Evolutionary conservation across 2,113 vertebrate species (phyloP).

Genomic region (Nanorana parkeri): DNA sequence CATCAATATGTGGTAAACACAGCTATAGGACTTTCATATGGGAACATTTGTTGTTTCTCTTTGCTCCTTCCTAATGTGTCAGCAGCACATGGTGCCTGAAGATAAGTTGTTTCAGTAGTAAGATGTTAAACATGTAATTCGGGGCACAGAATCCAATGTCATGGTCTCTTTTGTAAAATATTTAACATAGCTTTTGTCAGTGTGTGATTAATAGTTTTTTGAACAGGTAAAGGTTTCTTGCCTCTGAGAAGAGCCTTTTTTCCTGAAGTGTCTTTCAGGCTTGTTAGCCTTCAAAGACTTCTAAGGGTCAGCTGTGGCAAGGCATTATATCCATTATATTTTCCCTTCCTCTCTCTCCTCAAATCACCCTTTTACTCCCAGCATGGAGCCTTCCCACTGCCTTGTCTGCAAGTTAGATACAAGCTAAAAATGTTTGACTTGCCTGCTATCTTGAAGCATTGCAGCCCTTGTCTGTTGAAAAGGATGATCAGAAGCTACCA

Average conservation of each 20-base stretch:
- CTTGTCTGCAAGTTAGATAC: constrained; percentile 35
- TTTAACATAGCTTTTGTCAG: constrained; percentile 50
- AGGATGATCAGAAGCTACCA: neutral
- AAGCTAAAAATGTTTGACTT: constrained; percentile 32
- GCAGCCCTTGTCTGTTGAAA: neutral
- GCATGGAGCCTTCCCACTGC: constrained; percentile 43
- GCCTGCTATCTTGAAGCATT: constrained; percentile 36
- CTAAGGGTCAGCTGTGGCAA: constrained; percentile 47
- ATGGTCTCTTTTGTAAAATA: constrained; percentile 38
- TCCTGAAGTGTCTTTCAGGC: constrained; percentile 48
- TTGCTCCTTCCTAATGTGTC: neutral
- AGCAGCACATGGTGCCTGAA: constrained; percentile 44
- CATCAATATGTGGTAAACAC: neutral
- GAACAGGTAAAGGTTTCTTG: constrained; percentile 46
- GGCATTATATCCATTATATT: constrained; percentile 52
- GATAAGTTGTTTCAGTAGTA: constrained; percentile 62
- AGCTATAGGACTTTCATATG: neutral
- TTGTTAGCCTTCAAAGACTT: constrained; percentile 57
- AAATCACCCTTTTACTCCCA: constrained; percentile 45
- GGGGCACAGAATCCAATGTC: constrained; percentile 37
- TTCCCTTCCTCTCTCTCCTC: constrained; percentile 42
- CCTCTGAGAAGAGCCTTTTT: constrained; percentile 15
- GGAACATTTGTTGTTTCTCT: constrained; percentile 1
- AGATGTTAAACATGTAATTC: constrained; percentile 59
- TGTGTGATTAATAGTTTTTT: constrained; percentile 49